These are phyloP conservation scores for Noctua comes DNA, from an alignment of 2,888 invertebrate genomes.

Conservation along the genomic window DNA sequence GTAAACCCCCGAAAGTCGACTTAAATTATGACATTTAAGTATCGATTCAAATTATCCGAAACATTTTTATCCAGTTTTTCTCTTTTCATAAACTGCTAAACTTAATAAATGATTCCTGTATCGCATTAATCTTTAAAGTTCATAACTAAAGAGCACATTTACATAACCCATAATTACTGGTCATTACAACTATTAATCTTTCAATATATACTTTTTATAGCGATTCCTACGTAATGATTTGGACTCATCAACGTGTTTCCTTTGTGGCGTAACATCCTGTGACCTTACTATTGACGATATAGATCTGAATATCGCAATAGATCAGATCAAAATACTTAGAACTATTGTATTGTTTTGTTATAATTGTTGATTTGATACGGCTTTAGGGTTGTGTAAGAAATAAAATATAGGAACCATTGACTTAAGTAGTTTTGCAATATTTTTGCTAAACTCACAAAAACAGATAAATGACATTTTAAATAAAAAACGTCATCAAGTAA, in stretches of 20 bases:
- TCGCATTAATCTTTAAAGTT: conserved; percentile 20
- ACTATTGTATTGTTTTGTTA: conserved; percentile 63
- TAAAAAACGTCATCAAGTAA: not conserved
- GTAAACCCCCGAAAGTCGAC: not conserved
- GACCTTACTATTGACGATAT: conserved; percentile 76
- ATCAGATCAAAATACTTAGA: conserved; percentile 67
- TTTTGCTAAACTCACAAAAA: not conserved
- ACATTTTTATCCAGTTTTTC: not conserved
- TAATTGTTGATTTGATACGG: conserved; percentile 58
- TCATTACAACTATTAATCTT: conserved; percentile 55
- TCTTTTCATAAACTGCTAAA: not conserved
- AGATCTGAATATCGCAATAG: conserved; percentile 62
- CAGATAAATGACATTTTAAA: not conserved
- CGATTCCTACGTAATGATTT: conserved; percentile 53
- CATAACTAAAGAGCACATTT: conserved; percentile 16
- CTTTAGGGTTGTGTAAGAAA: conserved; percentile 13
- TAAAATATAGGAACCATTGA: not conserved
- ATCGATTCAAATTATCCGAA: not conserved
- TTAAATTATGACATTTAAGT: not conserved
- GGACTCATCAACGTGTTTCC: conserved; percentile 61
- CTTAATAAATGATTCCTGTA: conserved; percentile 6
- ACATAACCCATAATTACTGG: conserved; percentile 41
- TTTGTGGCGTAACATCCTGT: conserved; percentile 76
- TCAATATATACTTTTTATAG: conserved; percentile 48
- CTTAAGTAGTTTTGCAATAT: not conserved